Conservation (phyloP, 37 sponge, comb jelly and placozoan species). For the Oopsacas minuta region DNA sequence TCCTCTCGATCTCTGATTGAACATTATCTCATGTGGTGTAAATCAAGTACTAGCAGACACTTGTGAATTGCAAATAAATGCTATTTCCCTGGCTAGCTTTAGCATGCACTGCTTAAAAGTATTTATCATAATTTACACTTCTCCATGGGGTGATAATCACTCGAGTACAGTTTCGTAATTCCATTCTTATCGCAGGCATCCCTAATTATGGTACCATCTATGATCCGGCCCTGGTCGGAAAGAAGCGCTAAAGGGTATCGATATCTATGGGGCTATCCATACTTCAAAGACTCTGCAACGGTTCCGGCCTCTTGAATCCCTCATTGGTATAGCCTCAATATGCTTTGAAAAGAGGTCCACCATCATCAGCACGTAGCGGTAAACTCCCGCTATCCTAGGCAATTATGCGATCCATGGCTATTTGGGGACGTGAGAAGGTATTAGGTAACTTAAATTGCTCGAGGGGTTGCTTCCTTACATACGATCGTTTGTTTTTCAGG, state of each 20-base stretch:
- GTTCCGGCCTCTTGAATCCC: constrained; percentile 15
- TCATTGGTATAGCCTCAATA: not conserved
- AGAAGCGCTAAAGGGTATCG: constrained; percentile 1
- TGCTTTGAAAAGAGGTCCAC: not conserved
- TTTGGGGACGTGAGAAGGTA: not conserved
- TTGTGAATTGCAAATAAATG: constrained; percentile 14
- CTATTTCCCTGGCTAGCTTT: not conserved
- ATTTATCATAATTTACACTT: not conserved
- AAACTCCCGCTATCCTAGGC: not conserved
- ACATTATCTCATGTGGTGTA: constrained; percentile 1
- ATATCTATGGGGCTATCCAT: not conserved
- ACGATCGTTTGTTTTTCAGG: not conserved
- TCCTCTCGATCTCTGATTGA: not conserved
- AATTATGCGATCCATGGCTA: constrained; percentile 7
- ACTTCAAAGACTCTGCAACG: not conserved
- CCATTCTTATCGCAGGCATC: not conserved
- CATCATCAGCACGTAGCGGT: not conserved
- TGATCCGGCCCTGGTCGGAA: not conserved
- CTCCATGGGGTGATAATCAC: constrained; percentile 1
- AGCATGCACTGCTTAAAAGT: not conserved
- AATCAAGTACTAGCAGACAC: not conserved
- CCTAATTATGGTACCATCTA: not conserved
- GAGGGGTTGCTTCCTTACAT: not conserved
- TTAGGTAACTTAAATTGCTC: not conserved
- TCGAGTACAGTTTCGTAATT: not conserved